Evolutionary conservation across 2,113 vertebrate species (phyloP).

Genomic region (Chroicocephalus ridibundus): DNA sequence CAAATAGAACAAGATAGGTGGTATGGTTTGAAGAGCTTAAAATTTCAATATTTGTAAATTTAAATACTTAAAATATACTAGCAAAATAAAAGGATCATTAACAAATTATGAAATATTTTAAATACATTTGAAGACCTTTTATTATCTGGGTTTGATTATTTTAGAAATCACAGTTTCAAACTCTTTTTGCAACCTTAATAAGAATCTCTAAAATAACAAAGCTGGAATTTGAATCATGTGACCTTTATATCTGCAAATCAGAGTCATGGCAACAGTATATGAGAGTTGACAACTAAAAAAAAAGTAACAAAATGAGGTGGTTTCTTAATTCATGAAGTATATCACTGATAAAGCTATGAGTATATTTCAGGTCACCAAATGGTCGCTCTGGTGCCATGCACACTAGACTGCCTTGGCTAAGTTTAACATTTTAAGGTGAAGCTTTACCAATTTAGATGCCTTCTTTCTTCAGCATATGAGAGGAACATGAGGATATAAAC

Average conservation of each 20-base stretch:
- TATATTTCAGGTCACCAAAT: background rate
- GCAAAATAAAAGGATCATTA: background rate
- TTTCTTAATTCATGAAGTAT: background rate
- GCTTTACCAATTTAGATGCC: background rate
- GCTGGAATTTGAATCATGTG: background rate
- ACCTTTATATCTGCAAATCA: background rate
- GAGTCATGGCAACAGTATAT: background rate
- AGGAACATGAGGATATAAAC: background rate
- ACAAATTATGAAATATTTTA: background rate
- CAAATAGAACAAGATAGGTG: background rate
- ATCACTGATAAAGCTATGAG: background rate
- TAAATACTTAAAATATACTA: background rate
- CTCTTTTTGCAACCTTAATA: background rate
- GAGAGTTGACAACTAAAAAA: background rate
- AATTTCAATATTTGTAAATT: background rate
- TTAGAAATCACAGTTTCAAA: background rate
- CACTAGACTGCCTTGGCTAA: background rate
- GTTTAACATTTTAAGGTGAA: background rate
- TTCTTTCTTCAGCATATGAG: background rate
- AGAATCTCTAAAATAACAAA: background rate
- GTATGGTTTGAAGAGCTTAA: background rate
- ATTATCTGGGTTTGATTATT: background rate
- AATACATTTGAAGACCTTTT: background rate
- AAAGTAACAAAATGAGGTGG: background rate
- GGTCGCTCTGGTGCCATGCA: fast-evolving